These are phyloP conservation scores for Zaprionus gabonicus DNA, from an alignment of 1,140 invertebrate species.

Conservation along the genomic window DNA sequence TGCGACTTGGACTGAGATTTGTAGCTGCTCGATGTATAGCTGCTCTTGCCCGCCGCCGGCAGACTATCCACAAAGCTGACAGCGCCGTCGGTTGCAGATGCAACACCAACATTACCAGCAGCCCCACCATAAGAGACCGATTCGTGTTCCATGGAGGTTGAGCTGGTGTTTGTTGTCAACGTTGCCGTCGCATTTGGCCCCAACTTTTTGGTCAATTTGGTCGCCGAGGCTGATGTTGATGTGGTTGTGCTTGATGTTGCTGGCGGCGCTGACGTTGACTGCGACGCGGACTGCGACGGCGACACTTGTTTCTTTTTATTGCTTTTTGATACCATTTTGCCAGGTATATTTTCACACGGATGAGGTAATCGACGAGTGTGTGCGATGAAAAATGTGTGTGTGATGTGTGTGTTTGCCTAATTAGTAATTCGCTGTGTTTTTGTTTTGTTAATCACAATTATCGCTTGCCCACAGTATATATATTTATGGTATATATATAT, in stretches of 20 bases:
- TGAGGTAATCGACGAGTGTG: constrained; percentile 71
- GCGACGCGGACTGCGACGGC: constrained; percentile 22
- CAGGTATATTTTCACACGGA: constrained; percentile 60
- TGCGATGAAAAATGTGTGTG: constrained; percentile 47
- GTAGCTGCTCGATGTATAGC: constrained; percentile 55
- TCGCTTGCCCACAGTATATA: constrained; percentile 40
- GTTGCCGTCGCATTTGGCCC: constrained; percentile 71
- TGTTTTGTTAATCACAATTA: constrained; percentile 72
- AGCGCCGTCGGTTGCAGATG: neutral
- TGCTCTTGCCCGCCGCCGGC: constrained; percentile 39
- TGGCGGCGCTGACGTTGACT: constrained; percentile 37
- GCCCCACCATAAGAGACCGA: constrained; percentile 55
- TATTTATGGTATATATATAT: constrained; percentile 24
- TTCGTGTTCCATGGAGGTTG: constrained; percentile 68
- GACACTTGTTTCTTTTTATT: constrained; percentile 83
- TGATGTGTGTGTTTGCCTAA: constrained; percentile 16
- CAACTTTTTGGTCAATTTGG: constrained; percentile 66
- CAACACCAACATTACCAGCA: neutral
- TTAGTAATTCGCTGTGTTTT: constrained; percentile 38
- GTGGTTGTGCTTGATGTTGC: constrained; percentile 73
- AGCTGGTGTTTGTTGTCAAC: constrained; percentile 62
- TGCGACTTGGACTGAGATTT: constrained; percentile 59
- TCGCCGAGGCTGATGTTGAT: constrained; percentile 68
- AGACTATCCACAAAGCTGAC: constrained; percentile 15
- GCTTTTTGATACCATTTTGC: constrained; percentile 83